Conservation (phyloP, 2,113 vertebrate species). For the Epinephelus fuscoguttatus region DNA sequence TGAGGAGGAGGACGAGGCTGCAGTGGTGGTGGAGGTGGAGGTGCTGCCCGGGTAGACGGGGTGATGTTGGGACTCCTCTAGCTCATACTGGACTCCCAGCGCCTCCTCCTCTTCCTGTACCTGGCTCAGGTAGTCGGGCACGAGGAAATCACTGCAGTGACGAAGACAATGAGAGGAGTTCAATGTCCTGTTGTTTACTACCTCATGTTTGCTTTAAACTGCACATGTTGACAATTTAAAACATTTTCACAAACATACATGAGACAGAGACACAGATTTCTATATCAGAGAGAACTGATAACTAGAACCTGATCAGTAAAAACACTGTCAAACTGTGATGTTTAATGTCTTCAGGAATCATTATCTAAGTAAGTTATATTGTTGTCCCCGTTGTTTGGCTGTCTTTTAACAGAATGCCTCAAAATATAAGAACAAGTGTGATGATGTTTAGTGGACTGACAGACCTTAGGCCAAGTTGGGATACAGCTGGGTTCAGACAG, state of each 20-base stretch:
- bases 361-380: not conserved
- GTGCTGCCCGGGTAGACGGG: conserved; percentile 89
- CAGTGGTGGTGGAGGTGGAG: conserved; percentile 77
- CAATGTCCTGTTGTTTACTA: not conserved
- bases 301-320: not conserved
- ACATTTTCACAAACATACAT: not conserved
- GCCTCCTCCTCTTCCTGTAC: conserved; percentile 94
- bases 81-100: conserved; percentile 92
- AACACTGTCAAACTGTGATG: not conserved
- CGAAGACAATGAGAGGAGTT: conserved; percentile 29
- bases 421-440: too few relatives aligned
- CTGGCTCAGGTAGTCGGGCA: conserved; percentile 98
- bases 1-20: conserved; percentile 87
- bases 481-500: too few relatives aligned
- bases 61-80: conserved; percentile 91
- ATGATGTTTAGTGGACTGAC: too few relatives aligned
- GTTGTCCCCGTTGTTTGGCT: too few relatives aligned
- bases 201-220: too few relatives aligned
- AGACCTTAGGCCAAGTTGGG: too few relatives aligned
- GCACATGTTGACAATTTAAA: not conserved
- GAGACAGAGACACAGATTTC: not conserved
- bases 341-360: not conserved
- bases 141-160: conserved; percentile 94
- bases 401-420: too few relatives aligned
- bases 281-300: not conserved